Evolutionary conservation across 2,797 vertebrate species (phyloP).

Genomic region (Rhadinocentrus ornatus): DNA sequence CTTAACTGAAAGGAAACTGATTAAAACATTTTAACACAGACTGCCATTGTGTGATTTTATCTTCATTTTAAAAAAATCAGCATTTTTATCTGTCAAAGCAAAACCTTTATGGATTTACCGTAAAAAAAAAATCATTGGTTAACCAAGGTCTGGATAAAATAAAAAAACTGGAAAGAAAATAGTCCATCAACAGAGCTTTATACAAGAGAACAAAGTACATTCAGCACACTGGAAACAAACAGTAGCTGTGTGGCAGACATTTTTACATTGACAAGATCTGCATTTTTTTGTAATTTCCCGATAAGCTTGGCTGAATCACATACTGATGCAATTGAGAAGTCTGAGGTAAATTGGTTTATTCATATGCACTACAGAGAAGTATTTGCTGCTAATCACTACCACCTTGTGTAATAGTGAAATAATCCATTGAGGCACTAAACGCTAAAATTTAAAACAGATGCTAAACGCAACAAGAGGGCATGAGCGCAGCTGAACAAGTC

Average conservation of each 20-base stretch:
- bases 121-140: constrained; percentile 1
- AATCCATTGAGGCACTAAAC: constrained; percentile 45
- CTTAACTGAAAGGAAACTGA: constrained; percentile 5
- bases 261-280: constrained; percentile 1
- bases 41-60: constrained; percentile 33
- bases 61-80: constrained; percentile 36
- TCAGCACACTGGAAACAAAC: constrained; percentile 5
- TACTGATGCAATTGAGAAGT: constrained; percentile 53
- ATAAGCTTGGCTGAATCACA: constrained; percentile 47
- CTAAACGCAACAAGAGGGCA: constrained; percentile 24
- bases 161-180: constrained; percentile 13
- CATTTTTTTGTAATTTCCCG: constrained; percentile 14
- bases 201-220: constrained; percentile 2
- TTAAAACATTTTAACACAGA: constrained; percentile 14
- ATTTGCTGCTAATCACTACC: constrained; percentile 67
- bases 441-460: constrained; percentile 54
- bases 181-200: neutral
- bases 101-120: constrained; percentile 26
- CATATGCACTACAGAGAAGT: constrained; percentile 34
- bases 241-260: constrained; percentile 16
- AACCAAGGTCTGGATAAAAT: constrained; percentile 16
- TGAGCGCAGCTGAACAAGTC: constrained; percentile 22
- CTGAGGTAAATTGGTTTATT: constrained; percentile 58
- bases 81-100: constrained; percentile 18
- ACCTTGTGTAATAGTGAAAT: constrained; percentile 58